Evolutionary conservation across 2,113 vertebrate species (phyloP), one percentile per base, ranked within the genome.

Genomic region (Ptilorrhoa leucosticta): DNA sequence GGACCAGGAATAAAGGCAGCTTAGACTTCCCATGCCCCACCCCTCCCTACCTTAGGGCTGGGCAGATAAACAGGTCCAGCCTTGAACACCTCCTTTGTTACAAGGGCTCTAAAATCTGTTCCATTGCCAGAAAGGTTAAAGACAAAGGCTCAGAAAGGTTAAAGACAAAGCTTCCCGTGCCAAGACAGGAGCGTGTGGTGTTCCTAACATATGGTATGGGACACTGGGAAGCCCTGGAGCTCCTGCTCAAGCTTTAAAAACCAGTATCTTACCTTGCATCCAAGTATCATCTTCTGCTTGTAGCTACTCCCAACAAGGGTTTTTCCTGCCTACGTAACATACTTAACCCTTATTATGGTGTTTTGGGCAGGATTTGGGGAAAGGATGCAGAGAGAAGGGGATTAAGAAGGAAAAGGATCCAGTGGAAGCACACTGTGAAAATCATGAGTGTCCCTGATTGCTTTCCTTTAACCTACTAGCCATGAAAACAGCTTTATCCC

Each of bases 111-210:
- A 50, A 75, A 69, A 92, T 40, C 14, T 5, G 42, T 54, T 83
- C 27, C 3, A 1, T 1, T 80, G 71, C 71, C 85, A 86, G 51
- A 19, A 45, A 60, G 51, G 58, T 33, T 50, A 58, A 85, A 72
- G 22, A 85, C 70, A 50, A 89, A 93, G 64, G 69, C 60, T 78
- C 8, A 50, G 28, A 30, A 15, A 47, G 57, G 35, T 40, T 58
- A 76, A 87, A 72, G 15, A 85, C 53, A 48, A 83, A 91, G 69
- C 45, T 89, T 73, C 66, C 68, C 39, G 4, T 6, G 21, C 37
- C 10, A 16, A 28, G 61, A 63, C 0, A 0, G 22, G 20, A 64
- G 10, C 6, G 0, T 6, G 2, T 0, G 1, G 51, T 15, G 31
- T 2, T 77, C 68, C 51, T 9, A 28, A 15, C 3, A n/a, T 11